Evolutionary conservation across 2,113 vertebrate species (phyloP).

Genomic region (Vombatus ursinus): DNA sequence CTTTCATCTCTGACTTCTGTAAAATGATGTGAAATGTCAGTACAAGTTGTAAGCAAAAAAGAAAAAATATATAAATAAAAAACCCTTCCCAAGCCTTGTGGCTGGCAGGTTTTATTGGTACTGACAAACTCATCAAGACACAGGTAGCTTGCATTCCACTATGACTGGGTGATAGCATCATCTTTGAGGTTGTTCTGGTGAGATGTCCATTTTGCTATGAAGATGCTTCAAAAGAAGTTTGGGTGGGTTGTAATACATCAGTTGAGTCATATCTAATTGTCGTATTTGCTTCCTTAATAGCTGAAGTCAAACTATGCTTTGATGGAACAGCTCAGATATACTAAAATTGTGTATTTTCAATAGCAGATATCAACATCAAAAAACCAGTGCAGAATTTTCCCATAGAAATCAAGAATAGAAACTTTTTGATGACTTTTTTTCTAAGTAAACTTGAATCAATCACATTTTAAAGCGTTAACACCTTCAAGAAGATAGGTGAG

Average conservation of each 20-base stretch:
- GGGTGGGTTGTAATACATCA: background rate
- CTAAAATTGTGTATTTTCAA: background rate
- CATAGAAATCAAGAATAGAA: background rate
- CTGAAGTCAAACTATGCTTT: background rate
- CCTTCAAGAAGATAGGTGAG: constrained; percentile 22
- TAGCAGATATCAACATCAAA: constrained; percentile 39
- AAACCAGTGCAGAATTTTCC: background rate
- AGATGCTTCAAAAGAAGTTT: constrained; percentile 32
- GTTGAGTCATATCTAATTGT: constrained; percentile 40
- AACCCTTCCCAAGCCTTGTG: constrained; percentile 47
- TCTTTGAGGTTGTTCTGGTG: constrained; percentile 25
- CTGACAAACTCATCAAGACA: constrained; percentile 38
- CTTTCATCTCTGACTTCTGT: constrained; percentile 77
- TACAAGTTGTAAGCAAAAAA: constrained; percentile 71
- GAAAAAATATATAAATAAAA: constrained; percentile 68
- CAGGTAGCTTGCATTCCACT: background rate
- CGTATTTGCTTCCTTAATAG: constrained; percentile 59
- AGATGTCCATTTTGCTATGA: constrained; percentile 32
- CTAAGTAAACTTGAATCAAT: constrained; percentile 22
- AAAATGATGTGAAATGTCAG: constrained; percentile 67
- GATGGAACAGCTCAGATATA: constrained; percentile 5
- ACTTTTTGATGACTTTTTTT: background rate
- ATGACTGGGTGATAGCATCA: background rate
- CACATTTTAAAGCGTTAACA: constrained; percentile 33
- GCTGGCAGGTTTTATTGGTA: constrained; percentile 55